Conservation (phyloP, 2,888 invertebrate genomes). For the Scelioninae gen. 2 region DNA sequence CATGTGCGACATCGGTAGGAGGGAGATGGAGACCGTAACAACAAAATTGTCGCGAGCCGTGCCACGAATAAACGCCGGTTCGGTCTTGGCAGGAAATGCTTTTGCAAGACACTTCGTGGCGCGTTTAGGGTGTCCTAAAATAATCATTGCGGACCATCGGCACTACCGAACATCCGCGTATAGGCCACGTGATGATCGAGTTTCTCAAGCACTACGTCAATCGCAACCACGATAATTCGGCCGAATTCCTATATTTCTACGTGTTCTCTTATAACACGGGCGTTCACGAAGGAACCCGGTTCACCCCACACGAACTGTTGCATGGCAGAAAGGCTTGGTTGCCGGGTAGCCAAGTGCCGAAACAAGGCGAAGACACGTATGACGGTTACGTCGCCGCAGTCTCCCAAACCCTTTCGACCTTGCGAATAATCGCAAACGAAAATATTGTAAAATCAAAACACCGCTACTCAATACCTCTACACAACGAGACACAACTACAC, state of each 20-base stretch:
- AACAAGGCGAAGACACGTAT: too few species aligned
- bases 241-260: background rate
- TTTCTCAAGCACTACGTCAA: slow-evolving; percentile 2
- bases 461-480: too few species aligned
- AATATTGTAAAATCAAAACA: too few species aligned
- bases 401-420: too few species aligned
- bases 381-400: too few species aligned
- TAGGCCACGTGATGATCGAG: background rate
- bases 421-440: too few species aligned
- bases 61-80: background rate
- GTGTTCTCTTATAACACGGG: slow-evolving; percentile 4
- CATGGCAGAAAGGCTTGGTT: background rate
- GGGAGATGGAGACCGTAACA: too few species aligned
- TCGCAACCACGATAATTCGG: background rate
- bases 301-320: background rate
- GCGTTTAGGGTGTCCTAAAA: background rate
- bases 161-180: background rate
- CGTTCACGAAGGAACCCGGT: background rate
- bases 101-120: background rate
- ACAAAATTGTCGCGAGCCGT: background rate
- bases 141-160: background rate
- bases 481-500: too few species aligned
- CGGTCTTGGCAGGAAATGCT: background rate
- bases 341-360: too few species aligned
- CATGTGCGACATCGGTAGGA: too few species aligned